These are phyloP conservation scores for Cebidichthys violaceus DNA, from an alignment of 2,113 vertebrate species.

Conservation along the genomic window DNA sequence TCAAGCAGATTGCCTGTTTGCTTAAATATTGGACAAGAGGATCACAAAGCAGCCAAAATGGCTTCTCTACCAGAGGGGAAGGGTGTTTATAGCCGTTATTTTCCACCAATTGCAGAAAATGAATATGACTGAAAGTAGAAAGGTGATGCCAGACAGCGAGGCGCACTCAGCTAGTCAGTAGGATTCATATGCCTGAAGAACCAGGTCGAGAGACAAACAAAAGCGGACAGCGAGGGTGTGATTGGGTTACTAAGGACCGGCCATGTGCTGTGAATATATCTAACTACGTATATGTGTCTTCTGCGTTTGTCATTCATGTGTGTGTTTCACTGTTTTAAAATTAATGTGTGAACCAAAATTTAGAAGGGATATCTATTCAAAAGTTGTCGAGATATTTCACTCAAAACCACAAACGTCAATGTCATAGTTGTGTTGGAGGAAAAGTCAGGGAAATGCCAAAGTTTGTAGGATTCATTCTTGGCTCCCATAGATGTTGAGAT, in stretches of 20 bases:
- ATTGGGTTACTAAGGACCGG: constrained; percentile 50
- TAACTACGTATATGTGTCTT: constrained; percentile 18
- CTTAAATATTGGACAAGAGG: constrained; percentile 49
- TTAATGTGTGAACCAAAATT: not conserved
- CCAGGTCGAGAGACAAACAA: constrained; percentile 58
- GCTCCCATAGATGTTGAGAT: not conserved
- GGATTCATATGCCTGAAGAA: constrained; percentile 63
- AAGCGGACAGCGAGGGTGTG: constrained; percentile 47
- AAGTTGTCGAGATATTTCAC: not conserved
- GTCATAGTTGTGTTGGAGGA: not conserved
- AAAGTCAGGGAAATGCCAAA: not conserved
- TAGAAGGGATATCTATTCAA: not conserved
- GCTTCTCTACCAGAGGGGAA: constrained; percentile 30
- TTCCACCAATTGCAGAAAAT: constrained; percentile 52
- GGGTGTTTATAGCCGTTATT: constrained; percentile 51
- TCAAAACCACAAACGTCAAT: not conserved
- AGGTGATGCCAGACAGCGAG: constrained; percentile 58
- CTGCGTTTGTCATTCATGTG: not conserved
- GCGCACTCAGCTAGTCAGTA: constrained; percentile 51
- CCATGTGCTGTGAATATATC: constrained; percentile 45
- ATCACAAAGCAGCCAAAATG: constrained; percentile 49
- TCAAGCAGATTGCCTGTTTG: constrained; percentile 43
- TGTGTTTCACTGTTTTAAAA: not conserved
- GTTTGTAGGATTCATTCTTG: not conserved
- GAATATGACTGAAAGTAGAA: constrained; percentile 63